Percentiles rank a stretch among this genome's conserved stretches.
Evolutionary conservation across 2,888 invertebrate genomes (phyloP).

Genomic region (Polydrusus cervinus): DNA sequence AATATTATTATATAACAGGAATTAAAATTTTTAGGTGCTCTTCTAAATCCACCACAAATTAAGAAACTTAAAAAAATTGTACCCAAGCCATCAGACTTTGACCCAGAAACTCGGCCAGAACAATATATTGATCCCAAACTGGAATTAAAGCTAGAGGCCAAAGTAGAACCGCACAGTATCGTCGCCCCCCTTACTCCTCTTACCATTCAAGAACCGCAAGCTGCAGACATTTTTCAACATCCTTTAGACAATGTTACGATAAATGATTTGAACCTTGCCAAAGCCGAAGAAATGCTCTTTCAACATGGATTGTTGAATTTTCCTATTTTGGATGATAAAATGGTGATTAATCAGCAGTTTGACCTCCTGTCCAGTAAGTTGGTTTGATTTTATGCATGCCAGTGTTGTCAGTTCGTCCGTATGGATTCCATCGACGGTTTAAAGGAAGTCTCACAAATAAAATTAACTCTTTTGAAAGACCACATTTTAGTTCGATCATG

Average conservation of each 20-base stretch:
- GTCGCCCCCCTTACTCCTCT: background rate
- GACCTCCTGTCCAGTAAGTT: conserved; percentile 63
- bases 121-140: background rate
- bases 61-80: conserved; percentile 9
- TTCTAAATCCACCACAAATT: background rate
- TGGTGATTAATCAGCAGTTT: conserved; percentile 62
- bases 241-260: conserved; percentile 35
- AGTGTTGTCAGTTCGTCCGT: no score
- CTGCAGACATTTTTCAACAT: background rate
- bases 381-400: background rate
- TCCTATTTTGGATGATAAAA: conserved; percentile 64
- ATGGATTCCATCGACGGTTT: no score
- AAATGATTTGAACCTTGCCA: conserved; percentile 63
- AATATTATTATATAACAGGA: no score
- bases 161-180: background rate
- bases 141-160: background rate
- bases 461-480: no score
- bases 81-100: conserved; percentile 55
- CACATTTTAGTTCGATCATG: no score
- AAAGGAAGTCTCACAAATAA: no score
- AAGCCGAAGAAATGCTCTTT: conserved; percentile 65
- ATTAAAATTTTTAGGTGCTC: conserved; percentile 13
- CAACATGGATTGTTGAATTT: conserved; percentile 66
- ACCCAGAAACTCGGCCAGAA: conserved; percentile 56
- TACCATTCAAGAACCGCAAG: background rate